A percentile compares a stretch with the other conserved stretches of the same genome.
Conservation (phyloP, 2,797 vertebrate genomes). For the Enteromius viviparus region DNA sequence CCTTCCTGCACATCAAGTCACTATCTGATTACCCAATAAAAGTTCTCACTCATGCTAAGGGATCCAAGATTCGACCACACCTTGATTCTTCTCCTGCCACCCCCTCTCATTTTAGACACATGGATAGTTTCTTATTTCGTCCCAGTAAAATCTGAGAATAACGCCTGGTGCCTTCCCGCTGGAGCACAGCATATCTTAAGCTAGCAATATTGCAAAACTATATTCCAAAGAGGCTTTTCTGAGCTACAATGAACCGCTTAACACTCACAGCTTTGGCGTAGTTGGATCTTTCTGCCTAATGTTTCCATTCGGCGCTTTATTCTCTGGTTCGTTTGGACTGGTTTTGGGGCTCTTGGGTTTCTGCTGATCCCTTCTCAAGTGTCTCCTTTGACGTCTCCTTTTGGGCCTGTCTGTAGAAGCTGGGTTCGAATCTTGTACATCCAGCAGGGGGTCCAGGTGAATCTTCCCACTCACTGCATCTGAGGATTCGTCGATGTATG, state of each 20-base stretch:
- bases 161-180: not conserved
- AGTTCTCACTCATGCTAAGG: slow-evolving; percentile 1
- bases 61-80: slow-evolving; percentile 4
- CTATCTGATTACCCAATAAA: slow-evolving; percentile 10
- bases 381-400: slow-evolving; percentile 73
- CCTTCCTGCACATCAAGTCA: not conserved
- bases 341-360: slow-evolving; percentile 63
- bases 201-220: not conserved
- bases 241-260: not conserved
- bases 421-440: slow-evolving; percentile 61
- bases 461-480: slow-evolving; percentile 83
- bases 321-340: slow-evolving; percentile 55
- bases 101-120: slow-evolving; percentile 25
- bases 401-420: slow-evolving; percentile 64
- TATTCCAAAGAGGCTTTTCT: slow-evolving; percentile 15
- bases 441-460: slow-evolving; percentile 71
- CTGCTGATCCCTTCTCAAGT: slow-evolving; percentile 46
- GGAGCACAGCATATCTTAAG: slow-evolving; percentile 10
- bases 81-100: not conserved
- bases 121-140: slow-evolving; percentile 23
- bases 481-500: slow-evolving; percentile 91
- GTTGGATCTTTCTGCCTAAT: slow-evolving; percentile 63
- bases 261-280: slow-evolving; percentile 55
- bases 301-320: slow-evolving; percentile 69
- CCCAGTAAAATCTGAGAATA: slow-evolving; percentile 48